These are phyloP conservation scores for Crotophaga sulcirostris DNA, from an alignment of 2,113 vertebrate species.

Conservation along the genomic window DNA sequence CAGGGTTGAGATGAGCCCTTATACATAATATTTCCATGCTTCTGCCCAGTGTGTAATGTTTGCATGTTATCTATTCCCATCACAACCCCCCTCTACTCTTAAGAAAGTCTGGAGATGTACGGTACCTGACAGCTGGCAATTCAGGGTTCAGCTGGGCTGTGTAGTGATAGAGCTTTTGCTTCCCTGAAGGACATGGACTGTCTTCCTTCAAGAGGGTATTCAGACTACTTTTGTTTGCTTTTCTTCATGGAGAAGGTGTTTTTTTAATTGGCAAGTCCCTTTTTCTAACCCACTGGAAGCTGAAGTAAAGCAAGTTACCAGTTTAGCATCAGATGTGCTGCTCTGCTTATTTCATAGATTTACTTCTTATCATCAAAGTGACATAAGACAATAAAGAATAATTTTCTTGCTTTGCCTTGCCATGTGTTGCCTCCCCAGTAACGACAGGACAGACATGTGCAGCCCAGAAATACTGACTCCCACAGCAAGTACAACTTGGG, in stretches of 20 bases:
- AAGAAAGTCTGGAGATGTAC: neutral
- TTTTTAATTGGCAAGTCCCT: neutral
- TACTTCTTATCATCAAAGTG: neutral
- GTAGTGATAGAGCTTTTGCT: neutral
- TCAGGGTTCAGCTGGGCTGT: neutral
- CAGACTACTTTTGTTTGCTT: neutral
- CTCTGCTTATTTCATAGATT: neutral
- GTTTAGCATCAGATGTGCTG: neutral
- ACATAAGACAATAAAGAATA: neutral
- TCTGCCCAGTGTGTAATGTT: neutral
- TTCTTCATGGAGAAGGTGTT: neutral
- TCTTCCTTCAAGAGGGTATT: neutral
- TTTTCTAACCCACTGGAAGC: neutral
- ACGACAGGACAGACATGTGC: neutral
- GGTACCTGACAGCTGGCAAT: neutral
- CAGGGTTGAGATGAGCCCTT: neutral
- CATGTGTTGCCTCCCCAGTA: neutral
- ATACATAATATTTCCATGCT: rapidly evolving
- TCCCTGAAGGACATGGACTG: neutral
- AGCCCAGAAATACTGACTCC: neutral
- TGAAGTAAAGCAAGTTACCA: neutral
- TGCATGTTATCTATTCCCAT: neutral
- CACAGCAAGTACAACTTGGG: neutral
- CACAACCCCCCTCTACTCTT: neutral
- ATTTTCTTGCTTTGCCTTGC: neutral